Evolutionary conservation across 1,140 invertebrate genomes (phyloP), one percentile per base, ranked within the genome.

Genomic region (Centruroides vittatus): DNA sequence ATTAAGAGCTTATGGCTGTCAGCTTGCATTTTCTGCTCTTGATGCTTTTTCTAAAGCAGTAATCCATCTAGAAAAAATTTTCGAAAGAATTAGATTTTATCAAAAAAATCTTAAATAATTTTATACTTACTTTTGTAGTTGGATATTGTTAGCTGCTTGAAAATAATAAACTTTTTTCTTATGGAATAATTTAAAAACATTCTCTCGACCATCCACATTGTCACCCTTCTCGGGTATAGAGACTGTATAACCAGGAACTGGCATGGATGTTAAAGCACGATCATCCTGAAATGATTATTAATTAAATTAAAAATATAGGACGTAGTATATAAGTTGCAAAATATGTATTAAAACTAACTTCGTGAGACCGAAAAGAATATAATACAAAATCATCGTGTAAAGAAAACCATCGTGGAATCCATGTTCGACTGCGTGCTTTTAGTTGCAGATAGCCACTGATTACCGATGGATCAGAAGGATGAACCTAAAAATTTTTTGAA

Each of bases 371-470:
- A 65, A 82, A 85, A 0, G 78, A 80, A 62, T 84, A 85, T 1
- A 85, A 73, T 59, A 83, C 82, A 70, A 83, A 84, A 63, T 84
- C 80, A 6, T 72, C 66, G 58, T 81, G 79, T 23, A 83, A 73
- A 3, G 80, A 73, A 66, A 84, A 82, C 79, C 80, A 83, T 61
- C 81, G 69, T 64, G 73, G 74, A 23, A 70, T 73, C 81, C 81
- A 83, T 2, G 74, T 77, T 62, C 80, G 79, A 0, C 79, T 77
- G 58, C 79, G 77, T 35, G 81, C 80, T 60, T 78, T 78, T 48
- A 83, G 71, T 23, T 76, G 72, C 6, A 85, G 71, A 68, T 80
- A 82, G 13, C 82, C 80, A 58, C 78, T 77, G 23, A 82, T 67
- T 48, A 84, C 66, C 47, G 66, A 78, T 35, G 55, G 36, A 5